Evolutionary conservation across 2,797 vertebrate genomes (phyloP).

Genomic region (Ptychobarbus kaznakovi): DNA sequence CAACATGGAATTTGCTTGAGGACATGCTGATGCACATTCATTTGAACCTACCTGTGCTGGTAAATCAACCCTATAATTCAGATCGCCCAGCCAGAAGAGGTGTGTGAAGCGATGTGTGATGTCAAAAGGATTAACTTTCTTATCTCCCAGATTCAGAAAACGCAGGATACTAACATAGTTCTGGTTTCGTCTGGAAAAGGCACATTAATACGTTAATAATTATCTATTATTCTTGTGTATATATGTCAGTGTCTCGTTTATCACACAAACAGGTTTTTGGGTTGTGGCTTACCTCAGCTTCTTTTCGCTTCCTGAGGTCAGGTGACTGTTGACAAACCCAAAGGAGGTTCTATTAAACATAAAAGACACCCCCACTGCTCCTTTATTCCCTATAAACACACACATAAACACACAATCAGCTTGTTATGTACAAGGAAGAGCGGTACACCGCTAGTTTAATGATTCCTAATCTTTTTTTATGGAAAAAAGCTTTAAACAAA

Average conservation of each 20-base stretch:
- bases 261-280: background rate
- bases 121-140: constrained; percentile 94
- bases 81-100: constrained; percentile 97
- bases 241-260: background rate
- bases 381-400: constrained; percentile 90
- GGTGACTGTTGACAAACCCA: constrained; percentile 97
- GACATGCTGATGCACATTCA: background rate
- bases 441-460: background rate
- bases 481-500: constrained; percentile 67
- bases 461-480: background rate
- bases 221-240: background rate
- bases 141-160: constrained; percentile 93
- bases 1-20: background rate
- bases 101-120: constrained; percentile 96
- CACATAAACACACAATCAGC: constrained; percentile 29
- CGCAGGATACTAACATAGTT: constrained; percentile 94
- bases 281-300: constrained; percentile 88
- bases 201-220: background rate
- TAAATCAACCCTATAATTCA: constrained; percentile 94
- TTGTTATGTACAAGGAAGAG: background rate
- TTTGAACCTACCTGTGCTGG: constrained; percentile 79
- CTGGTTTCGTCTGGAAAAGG: constrained; percentile 88
- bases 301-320: constrained; percentile 98
- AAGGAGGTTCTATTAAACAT: constrained; percentile 98
- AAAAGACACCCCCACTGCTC: constrained; percentile 96